Percentiles rank a stretch among this genome's conserved stretches.
phyloP scores from a whole-genome alignment of 2,797 vertebrate genomes.

The Coendou prehensilis region DNA sequence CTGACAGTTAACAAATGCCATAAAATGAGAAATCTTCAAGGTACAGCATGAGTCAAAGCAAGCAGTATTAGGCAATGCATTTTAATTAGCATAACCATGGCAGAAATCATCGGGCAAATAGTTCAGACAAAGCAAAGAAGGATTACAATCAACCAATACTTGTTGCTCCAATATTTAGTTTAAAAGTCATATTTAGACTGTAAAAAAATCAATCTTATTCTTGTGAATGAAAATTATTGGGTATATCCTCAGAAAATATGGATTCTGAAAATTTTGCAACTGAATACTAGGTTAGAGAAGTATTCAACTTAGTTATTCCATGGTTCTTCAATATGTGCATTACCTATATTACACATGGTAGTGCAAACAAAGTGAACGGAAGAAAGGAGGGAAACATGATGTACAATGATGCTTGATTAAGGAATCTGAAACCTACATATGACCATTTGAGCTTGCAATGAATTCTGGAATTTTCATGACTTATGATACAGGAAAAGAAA shows the following conservation, averaged over 20 bases:
- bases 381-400: background rate
- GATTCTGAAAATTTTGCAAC: conserved; percentile 71
- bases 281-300: conserved; percentile 67
- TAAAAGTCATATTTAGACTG: conserved; percentile 74
- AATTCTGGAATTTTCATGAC: background rate
- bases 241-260: conserved; percentile 66
- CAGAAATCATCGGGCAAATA: conserved; percentile 88
- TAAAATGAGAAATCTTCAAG: conserved; percentile 84
- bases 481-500: conserved; percentile 4
- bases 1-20: conserved; percentile 81
- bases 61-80: conserved; percentile 88
- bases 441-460: background rate
- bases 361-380: conserved; percentile 13
- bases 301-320: conserved; percentile 46
- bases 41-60: conserved; percentile 85
- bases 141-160: conserved; percentile 89
- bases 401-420: background rate
- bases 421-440: background rate
- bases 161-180: conserved; percentile 91
- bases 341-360: conserved; percentile 64
- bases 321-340: background rate
- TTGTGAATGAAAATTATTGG: conserved; percentile 70
- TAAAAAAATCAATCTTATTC: conserved; percentile 61
- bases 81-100: conserved; percentile 87
- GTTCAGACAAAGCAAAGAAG: conserved; percentile 87